Evolutionary conservation across 2,888 invertebrate genomes (phyloP).

Genomic region (Phyto melanocephala): DNA sequence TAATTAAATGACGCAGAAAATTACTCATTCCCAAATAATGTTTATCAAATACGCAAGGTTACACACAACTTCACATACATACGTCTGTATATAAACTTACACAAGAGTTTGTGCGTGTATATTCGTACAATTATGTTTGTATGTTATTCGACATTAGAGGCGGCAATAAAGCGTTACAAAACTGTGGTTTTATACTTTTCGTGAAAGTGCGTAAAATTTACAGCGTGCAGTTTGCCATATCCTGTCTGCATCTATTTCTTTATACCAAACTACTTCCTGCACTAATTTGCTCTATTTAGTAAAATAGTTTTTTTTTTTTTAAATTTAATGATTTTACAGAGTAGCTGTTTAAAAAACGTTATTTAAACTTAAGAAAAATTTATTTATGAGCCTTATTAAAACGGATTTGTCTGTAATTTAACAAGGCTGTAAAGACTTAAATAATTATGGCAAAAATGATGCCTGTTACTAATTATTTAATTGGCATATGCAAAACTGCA

Average conservation of each 20-base stretch:
- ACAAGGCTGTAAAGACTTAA: constrained; percentile 5
- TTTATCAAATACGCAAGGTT: constrained; percentile 22
- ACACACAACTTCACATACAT: not conserved
- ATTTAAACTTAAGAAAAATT: constrained; percentile 21
- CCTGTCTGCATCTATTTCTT: no score
- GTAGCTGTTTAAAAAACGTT: not conserved
- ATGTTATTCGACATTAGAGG: not conserved
- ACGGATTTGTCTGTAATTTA: constrained; percentile 19
- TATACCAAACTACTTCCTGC: not conserved
- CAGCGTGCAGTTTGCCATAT: constrained; percentile 25
- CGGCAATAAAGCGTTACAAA: not conserved
- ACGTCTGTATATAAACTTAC: not conserved
- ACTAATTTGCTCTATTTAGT: not conserved
- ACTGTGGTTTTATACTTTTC: not conserved
- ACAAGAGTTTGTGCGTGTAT: not conserved
- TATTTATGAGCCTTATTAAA: constrained; percentile 46
- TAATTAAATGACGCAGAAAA: constrained; percentile 78
- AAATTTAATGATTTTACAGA: constrained; percentile 22
- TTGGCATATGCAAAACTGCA: no score
- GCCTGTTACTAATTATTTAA: not conserved
- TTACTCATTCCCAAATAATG: constrained; percentile 54
- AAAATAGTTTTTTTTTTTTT: constrained; percentile 47
- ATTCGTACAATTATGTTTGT: not conserved
- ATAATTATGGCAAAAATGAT: not conserved
- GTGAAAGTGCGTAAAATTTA: constrained; percentile 37